Evolutionary conservation across 2,113 vertebrate genomes (phyloP).

Genomic region (Platysteira castanea): DNA sequence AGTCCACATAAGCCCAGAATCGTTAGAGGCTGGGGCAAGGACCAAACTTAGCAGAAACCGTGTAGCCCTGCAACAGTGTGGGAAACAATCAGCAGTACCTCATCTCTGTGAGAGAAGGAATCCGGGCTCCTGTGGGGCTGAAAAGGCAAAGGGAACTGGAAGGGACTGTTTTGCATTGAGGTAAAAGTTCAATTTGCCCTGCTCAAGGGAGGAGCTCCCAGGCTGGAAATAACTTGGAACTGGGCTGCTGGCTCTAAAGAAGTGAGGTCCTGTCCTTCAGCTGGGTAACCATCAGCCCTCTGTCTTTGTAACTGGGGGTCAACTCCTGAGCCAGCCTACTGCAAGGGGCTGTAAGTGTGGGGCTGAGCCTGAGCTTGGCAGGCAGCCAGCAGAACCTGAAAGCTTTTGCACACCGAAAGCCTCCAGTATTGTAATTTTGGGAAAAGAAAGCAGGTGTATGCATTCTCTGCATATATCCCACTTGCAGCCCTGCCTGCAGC

Average conservation of each 20-base stretch:
- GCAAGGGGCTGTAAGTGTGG: accelerated
- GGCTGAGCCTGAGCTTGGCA: not conserved
- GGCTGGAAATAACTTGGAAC: not conserved
- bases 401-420: not conserved
- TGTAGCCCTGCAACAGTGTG: not conserved
- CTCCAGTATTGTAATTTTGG: not conserved
- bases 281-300: not conserved
- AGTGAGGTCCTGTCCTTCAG: not conserved
- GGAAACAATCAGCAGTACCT: not conserved
- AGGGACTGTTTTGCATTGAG: not conserved
- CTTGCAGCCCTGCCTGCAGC: not conserved
- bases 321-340: not conserved
- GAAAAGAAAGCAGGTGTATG: not conserved
- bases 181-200: not conserved
- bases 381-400: not conserved
- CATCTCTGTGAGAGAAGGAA: not conserved
- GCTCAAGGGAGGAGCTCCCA: not conserved
- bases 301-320: accelerated
- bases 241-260: not conserved
- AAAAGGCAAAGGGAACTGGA: not conserved
- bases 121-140: not conserved
- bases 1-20: not conserved
- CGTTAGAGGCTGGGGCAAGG: not conserved
- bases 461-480: not conserved
- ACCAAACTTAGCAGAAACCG: not conserved